phyloP scores from a whole-genome alignment of 2,888 invertebrate species.

The Danaus chrysippus region DNA sequence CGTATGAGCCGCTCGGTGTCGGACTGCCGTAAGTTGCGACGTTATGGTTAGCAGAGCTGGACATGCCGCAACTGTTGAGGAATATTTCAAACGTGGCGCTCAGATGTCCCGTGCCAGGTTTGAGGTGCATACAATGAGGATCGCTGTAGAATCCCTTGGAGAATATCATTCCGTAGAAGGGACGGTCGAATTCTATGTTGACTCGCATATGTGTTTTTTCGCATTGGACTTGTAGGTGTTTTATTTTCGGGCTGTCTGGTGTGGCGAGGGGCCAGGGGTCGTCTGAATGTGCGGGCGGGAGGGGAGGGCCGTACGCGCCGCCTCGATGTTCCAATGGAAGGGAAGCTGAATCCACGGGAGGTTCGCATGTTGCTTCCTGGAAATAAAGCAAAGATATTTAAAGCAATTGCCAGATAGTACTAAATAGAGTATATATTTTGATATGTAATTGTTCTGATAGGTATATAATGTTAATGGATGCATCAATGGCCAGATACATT shows the following conservation, averaged over 20 bases:
- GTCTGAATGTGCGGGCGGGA: conserved; percentile 80
- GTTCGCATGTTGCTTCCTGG: conserved; percentile 88
- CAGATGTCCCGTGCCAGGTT: conserved; percentile 93
- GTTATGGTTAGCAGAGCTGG: conserved; percentile 93
- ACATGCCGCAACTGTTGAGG: conserved; percentile 95
- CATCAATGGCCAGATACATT: conserved; percentile 48
- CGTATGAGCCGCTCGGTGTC: conserved; percentile 94
- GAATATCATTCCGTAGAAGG: conserved; percentile 97
- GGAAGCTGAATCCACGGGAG: conserved; percentile 89
- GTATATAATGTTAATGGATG: conserved; percentile 32
- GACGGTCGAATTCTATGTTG: conserved; percentile 95
- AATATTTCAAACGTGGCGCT: conserved; percentile 96
- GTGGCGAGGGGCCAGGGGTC: conserved; percentile 94
- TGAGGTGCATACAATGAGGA: conserved; percentile 93
- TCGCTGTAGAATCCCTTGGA: conserved; percentile 96
- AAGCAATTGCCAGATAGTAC: not conserved
- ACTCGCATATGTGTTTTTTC: conserved; percentile 97
- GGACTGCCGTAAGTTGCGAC: conserved; percentile 91
- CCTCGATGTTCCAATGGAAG: conserved; percentile 90
- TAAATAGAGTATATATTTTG: not conserved
- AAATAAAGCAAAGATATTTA: conserved; percentile 42
- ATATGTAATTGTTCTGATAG: conserved; percentile 11
- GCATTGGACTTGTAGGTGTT: conserved; percentile 95
- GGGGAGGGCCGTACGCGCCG: conserved; percentile 84
- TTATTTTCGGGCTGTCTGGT: conserved; percentile 95